These are phyloP conservation scores for Ormyrus nitidulus DNA, from an alignment of 2,888 invertebrate species.

Conservation along the genomic window DNA sequence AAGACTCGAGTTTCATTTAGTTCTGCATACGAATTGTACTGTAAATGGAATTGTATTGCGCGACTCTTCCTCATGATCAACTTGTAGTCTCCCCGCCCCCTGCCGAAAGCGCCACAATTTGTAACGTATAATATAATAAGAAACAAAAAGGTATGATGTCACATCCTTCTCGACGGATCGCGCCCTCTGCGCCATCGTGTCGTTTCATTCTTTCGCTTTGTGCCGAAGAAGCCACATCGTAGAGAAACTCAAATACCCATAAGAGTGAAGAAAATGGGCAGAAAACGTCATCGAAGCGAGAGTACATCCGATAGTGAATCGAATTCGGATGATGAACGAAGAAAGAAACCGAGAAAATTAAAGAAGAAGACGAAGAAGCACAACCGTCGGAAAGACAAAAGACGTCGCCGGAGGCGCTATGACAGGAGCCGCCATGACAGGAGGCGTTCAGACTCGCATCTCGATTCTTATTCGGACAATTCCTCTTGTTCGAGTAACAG, in stretches of 20 bases:
- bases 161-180: neutral
- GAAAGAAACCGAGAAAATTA: neutral
- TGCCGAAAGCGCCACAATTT: neutral
- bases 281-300: neutral
- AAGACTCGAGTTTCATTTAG: no score
- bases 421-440: no score
- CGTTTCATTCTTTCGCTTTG: neutral
- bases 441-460: neutral
- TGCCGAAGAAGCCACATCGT: neutral
- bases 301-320: neutral
- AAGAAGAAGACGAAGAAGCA: neutral
- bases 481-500: neutral
- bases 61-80: constrained; percentile 37
- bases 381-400: neutral
- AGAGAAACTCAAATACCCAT: neutral
- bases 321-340: no score
- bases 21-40: no score
- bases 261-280: neutral
- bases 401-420: no score
- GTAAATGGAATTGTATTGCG: constrained; percentile 23
- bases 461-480: neutral
- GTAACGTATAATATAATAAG: neutral
- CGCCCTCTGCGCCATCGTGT: neutral
- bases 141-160: neutral
- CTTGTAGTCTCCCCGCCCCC: constrained; percentile 3